Base-by-base conservation (phyloP, 2,888 invertebrate species). In the Spodoptera littoralis region DNA sequence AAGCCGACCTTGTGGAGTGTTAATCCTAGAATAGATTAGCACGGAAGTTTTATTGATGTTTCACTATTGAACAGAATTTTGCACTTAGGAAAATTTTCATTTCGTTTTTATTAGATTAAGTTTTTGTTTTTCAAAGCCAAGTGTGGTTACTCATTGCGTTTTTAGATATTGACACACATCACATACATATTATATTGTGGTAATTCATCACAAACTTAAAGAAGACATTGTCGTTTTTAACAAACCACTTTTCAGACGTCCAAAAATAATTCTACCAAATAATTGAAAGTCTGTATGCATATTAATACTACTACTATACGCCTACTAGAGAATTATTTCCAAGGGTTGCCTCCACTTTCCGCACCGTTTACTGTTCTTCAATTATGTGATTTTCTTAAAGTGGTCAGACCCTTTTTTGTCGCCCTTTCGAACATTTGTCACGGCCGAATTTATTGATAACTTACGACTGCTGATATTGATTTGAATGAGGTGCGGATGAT, bases 351-450 rank as follows among this genome's bases (percentile, higher is more conserved):
- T 89, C 88, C 86, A 87, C 92, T 93, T 93, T 87, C 90, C 93
- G 92, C 92, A 84, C 88, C 93, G 93, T 92, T 94, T 91, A 90
- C 91, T 92, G 90, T 92, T 92, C 93, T 92, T 90, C 94, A 94
- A 94, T 93, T 93, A 93, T 91, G 91, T 92, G 92, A 94, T 93
- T 94, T 94, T 92, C 90, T 92, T 89, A 90, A 93, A 93, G 92
- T 92, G 92, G 91, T 90, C 85, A 88, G 90, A 84, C 87, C 88
- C 85, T 89, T 92, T 79, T 88, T 85, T 84, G 81, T 54, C 83
- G 74, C 81, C 82, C 83, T 81, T 77, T 63, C 64, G 70, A 76
- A 66, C 76, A 70, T 82, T 84, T 77, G 81, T 82, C 74, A 77
- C 74, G 77, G 77, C 77, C 71, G 79, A 80, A 88, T 86, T 90